Percentiles rank a stretch among this genome's conserved stretches.
phyloP scores from a whole-genome alignment of 1,140 invertebrate species.

The Colletes gigas region DNA sequence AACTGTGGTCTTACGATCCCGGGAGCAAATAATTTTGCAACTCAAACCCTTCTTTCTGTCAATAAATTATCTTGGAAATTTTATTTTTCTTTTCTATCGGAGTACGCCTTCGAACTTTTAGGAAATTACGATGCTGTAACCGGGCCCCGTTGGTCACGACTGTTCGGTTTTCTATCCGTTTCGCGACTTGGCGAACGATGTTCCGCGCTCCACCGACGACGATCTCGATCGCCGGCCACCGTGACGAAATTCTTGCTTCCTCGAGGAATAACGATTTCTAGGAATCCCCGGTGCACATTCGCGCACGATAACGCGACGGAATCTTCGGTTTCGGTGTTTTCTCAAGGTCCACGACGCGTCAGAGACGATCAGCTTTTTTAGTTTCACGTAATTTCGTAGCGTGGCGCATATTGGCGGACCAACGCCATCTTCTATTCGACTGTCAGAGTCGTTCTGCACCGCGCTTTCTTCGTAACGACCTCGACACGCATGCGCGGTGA shows the following conservation, averaged over 20 bases:
- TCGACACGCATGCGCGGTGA: conserved; percentile 9
- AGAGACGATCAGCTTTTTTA: not conserved
- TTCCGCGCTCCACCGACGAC: not conserved
- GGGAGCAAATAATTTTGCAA: too few relatives aligned
- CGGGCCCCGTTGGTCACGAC: not conserved
- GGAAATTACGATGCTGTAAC: too few relatives aligned
- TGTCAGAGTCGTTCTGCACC: conserved; percentile 33
- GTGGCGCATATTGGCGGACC: conserved; percentile 13
- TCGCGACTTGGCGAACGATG: not conserved
- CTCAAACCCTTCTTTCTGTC: too few relatives aligned
- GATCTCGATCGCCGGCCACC: conserved; percentile 8
- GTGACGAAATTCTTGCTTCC: conserved; percentile 6
- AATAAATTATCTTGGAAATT: too few relatives aligned
- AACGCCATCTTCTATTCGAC: conserved; percentile 53
- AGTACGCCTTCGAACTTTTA: too few relatives aligned
- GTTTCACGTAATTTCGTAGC: not conserved
- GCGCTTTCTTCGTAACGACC: conserved; percentile 59
- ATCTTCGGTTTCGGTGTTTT: too few relatives aligned
- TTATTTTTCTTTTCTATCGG: too few relatives aligned
- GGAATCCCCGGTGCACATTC: not conserved
- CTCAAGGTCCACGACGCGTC: too few relatives aligned
- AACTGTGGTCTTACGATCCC: too few relatives aligned
- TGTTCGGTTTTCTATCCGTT: not conserved
- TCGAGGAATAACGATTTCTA: not conserved
- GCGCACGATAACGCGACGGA: too few relatives aligned